Base-by-base conservation (phyloP, 2,113 vertebrate species). In the Aspiorhynchus laticeps region DNA sequence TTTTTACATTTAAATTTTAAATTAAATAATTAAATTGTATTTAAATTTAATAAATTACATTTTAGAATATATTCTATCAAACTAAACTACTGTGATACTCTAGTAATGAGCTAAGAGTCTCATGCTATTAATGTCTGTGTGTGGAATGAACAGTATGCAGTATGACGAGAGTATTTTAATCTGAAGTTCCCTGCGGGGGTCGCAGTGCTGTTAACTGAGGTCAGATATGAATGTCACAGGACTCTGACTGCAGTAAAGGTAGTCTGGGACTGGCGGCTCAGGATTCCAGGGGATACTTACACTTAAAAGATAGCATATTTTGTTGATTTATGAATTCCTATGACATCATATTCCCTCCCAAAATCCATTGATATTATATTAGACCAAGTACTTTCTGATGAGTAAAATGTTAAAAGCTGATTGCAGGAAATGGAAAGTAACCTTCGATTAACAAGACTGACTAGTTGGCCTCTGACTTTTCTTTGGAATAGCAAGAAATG, bases 131-230 rank as follows among this genome's bases (percentile, higher is more conserved):
- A 83, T 69, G 26, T 71, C 26, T 51, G 74, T 73, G 83, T 87
- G 67, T 84, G 90, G 90, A 89, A 93, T 93, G 92, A 11, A 3
- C 65, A 87, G 92, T 92, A 94, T 92, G 92, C 36, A 86, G 8
- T 10, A 53, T 53, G 88, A 7, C 81, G 5, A 85, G 71, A 86
- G 85, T 90, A 91, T 93, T 93, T 90, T 79, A 67, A 79, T 87
- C 86, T 89, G 86, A 80, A n/a, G 80, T 86, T 38, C 81, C 82
- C 80, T 79, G 87, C 74, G 87, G 56, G 24, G 85, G 83, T 80
- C 53, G 14, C 59, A 59, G 28, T 14, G 24, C 78, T 87, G 80
- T 88, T 83, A 69, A 84, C 84, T 87, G 84, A 36, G 89, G 87
- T 92, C 79, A 90, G 87, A 87, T 77, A 86, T 86, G 21, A 88